These are phyloP conservation scores for Aphrocallistes beatrix DNA, from an alignment of 37 sponge, comb jelly and placozoan species.

Conservation along the genomic window DNA sequence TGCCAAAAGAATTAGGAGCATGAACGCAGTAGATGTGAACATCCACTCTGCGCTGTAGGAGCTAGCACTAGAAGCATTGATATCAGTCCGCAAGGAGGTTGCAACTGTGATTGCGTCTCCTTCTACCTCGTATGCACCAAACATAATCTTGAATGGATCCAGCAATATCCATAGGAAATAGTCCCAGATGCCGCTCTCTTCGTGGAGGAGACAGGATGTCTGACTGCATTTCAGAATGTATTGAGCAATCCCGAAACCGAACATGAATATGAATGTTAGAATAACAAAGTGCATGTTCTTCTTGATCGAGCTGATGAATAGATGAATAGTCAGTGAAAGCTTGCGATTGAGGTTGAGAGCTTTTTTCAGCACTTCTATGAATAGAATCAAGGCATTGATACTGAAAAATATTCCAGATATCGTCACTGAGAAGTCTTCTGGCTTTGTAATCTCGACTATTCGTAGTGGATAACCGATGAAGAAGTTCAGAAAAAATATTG, in stretches of 20 bases:
- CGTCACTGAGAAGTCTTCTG: neutral
- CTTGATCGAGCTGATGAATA: constrained; percentile 6
- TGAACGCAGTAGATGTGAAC: neutral
- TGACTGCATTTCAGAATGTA: constrained; percentile 16
- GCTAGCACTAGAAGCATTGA: neutral
- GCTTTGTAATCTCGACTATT: neutral
- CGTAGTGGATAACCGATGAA: neutral
- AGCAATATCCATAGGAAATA: neutral
- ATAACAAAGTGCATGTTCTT: neutral
- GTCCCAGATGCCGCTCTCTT: neutral
- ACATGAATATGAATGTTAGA: neutral
- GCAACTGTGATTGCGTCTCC: neutral
- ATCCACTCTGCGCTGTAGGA: constrained; percentile 2
- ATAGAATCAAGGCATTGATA: neutral
- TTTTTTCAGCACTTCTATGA: constrained; percentile 5
- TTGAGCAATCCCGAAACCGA: constrained; percentile 2
- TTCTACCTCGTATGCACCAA: neutral
- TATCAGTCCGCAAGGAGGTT: neutral
- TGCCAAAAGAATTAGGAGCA: neutral
- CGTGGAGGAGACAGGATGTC: neutral
- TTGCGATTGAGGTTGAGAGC: neutral
- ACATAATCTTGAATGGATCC: neutral
- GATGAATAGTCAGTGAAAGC: neutral
- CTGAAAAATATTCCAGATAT: neutral
- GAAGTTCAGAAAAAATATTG: neutral